Conservation (phyloP, 2,888 invertebrate species). For the Steinernema carpocapsae region DNA sequence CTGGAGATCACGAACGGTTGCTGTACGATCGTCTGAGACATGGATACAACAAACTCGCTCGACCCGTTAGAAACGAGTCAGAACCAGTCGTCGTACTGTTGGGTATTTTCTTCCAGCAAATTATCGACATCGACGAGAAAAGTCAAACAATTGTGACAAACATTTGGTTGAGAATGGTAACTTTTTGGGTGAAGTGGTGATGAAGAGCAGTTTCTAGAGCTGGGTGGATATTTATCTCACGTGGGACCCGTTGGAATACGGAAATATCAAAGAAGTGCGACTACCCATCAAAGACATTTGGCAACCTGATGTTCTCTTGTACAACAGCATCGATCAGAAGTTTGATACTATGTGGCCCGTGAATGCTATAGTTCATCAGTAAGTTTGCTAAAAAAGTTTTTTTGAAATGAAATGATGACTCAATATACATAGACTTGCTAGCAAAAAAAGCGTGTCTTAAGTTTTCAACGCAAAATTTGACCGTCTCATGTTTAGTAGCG, state of each 20-base stretch:
- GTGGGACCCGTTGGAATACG: constrained; percentile 88
- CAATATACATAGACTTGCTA: too few species aligned
- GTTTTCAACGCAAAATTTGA: too few species aligned
- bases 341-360: constrained; percentile 72
- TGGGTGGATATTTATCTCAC: constrained; percentile 97
- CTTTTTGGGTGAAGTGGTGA: too few species aligned
- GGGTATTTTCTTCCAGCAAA: constrained; percentile 72
- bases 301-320: constrained; percentile 98
- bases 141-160: constrained; percentile 97
- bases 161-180: constrained; percentile 97
- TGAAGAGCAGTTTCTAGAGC: constrained; percentile 75
- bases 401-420: too few species aligned
- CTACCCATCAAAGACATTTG: constrained; percentile 94
- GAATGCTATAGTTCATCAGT: constrained; percentile 71
- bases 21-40: constrained; percentile 70
- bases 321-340: constrained; percentile 79
- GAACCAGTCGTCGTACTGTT: constrained; percentile 70
- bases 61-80: constrained; percentile 71
- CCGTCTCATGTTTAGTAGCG: constrained; percentile 38
- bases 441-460: too few species aligned
- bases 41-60: constrained; percentile 70
- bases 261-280: constrained; percentile 74
- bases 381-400: too few species aligned
- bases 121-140: constrained; percentile 83
- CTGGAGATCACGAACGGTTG: constrained; percentile 69